phyloP scores from a whole-genome alignment of 2,888 invertebrate species.

The Nomada lathburiana region DNA sequence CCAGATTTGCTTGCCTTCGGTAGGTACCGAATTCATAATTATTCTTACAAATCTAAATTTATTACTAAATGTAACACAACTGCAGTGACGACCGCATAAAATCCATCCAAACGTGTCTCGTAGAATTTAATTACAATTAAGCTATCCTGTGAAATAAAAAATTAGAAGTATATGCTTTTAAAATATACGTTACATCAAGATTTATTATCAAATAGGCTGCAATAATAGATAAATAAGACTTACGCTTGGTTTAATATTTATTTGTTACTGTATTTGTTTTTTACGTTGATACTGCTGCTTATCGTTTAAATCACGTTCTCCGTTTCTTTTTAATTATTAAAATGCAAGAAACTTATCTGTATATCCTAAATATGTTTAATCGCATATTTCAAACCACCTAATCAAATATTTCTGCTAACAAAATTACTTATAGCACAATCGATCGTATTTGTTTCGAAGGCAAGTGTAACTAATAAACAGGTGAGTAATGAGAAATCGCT shows the following conservation, averaged over 20 bases:
- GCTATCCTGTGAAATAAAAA: conserved; percentile 40
- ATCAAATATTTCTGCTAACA: too few relatives aligned
- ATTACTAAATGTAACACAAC: background rate
- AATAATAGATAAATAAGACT: conserved; percentile 10
- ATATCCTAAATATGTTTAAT: background rate
- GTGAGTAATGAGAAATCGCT: conserved; percentile 1
- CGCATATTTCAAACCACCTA: too few relatives aligned
- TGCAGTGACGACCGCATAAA: conserved; percentile 24
- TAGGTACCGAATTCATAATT: background rate
- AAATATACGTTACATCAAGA: background rate
- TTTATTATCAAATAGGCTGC: background rate
- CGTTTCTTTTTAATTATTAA: background rate
- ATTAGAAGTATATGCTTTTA: background rate
- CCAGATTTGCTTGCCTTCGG: too few relatives aligned
- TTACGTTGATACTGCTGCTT: background rate
- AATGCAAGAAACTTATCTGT: background rate
- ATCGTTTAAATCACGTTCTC: background rate
- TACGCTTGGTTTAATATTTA: conserved; percentile 11
- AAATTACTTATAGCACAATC: too few relatives aligned
- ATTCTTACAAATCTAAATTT: background rate
- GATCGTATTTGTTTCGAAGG: too few relatives aligned
- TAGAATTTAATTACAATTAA: conserved; percentile 21
- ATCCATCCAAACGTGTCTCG: background rate
- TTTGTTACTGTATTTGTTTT: background rate
- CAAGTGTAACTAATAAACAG: background rate